phyloP scores from a whole-genome alignment of 2,888 invertebrate genomes.

The Anthrax anthrax region DNA sequence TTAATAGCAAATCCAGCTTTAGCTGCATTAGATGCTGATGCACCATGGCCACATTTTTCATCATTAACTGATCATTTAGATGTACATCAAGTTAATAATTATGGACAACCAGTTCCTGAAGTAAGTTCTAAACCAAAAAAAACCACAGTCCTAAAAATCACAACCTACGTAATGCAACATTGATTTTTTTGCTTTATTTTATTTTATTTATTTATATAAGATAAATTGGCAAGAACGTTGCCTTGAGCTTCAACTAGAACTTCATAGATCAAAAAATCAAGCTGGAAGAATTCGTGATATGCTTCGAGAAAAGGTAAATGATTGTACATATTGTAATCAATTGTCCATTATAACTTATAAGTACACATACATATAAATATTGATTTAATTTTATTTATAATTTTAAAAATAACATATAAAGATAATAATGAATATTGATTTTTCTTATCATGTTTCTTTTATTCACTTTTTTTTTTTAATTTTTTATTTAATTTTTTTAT shows the following conservation, averaged over 20 bases:
- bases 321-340: too few relatives aligned
- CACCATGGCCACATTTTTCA: constrained; percentile 31
- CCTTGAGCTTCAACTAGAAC: constrained; percentile 67
- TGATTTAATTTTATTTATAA: too few relatives aligned
- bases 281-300: constrained; percentile 76
- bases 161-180: neutral
- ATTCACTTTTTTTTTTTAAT: too few relatives aligned
- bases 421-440: too few relatives aligned
- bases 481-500: too few relatives aligned
- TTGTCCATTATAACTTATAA: too few relatives aligned
- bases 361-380: too few relatives aligned
- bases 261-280: constrained; percentile 74
- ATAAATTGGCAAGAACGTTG: constrained; percentile 86
- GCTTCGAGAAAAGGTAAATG: constrained; percentile 75
- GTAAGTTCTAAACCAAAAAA: too few relatives aligned
- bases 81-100: constrained; percentile 33
- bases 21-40: constrained; percentile 28
- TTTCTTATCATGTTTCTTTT: too few relatives aligned
- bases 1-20: constrained; percentile 21
- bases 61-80: constrained; percentile 30
- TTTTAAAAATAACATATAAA: too few relatives aligned
- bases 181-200: neutral
- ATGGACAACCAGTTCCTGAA: constrained; percentile 32
- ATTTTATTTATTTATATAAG: constrained; percentile 14
- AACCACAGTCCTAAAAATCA: too few relatives aligned